These are phyloP conservation scores for Engystomops pustulosus DNA, from an alignment of 2,113 vertebrate species.

Conservation along the genomic window DNA sequence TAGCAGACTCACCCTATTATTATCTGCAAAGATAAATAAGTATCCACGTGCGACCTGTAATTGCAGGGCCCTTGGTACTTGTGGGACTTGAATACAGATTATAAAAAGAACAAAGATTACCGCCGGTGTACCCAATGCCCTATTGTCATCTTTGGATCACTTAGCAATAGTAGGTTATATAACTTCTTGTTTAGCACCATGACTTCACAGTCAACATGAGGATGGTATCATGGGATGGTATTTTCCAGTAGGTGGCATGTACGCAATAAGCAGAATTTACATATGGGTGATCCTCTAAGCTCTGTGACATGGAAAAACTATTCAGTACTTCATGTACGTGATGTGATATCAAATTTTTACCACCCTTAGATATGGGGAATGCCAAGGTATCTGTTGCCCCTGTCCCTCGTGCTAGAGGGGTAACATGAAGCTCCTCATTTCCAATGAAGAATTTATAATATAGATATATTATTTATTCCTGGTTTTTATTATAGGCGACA, in stretches of 20 bases:
- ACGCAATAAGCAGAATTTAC: background rate
- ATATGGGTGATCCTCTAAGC: background rate
- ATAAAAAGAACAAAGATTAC: constrained; percentile 57
- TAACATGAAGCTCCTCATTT: too few species aligned
- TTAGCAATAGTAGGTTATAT: constrained; percentile 3
- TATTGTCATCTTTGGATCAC: constrained; percentile 9
- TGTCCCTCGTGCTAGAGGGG: too few species aligned
- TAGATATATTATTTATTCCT: too few species aligned
- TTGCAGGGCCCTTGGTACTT: constrained; percentile 30
- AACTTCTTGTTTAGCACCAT: constrained; percentile 11
- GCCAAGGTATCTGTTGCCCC: too few species aligned
- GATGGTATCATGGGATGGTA: background rate
- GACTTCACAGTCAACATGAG: background rate
- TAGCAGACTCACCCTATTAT: constrained; percentile 42
- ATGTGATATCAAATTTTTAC: too few species aligned
- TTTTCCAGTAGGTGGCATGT: constrained; percentile 18
- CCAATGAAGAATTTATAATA: too few species aligned
- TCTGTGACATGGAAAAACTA: background rate
- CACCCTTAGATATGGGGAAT: too few species aligned
- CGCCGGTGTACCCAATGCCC: constrained; percentile 44
- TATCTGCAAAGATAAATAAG: constrained; percentile 52
- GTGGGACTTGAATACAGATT: constrained; percentile 17
- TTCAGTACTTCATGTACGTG: background rate
- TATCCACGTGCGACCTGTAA: constrained; percentile 46
- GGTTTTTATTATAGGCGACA: too few species aligned